Evolutionary conservation across 1,140 invertebrate species (phyloP).

Genomic region (Chlorops oryzae): DNA sequence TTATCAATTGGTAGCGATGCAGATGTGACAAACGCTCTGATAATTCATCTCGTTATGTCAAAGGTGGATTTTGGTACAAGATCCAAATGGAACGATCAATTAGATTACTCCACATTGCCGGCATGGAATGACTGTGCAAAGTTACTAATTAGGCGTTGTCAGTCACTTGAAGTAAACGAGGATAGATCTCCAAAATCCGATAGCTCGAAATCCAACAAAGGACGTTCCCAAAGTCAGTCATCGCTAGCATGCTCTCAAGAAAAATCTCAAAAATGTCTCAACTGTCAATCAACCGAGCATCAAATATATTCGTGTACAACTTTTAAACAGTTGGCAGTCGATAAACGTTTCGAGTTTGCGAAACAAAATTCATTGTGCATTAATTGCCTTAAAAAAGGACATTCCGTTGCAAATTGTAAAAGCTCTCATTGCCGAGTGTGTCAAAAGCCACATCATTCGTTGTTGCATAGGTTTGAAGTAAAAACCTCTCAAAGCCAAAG

Average conservation of each 20-base stretch:
- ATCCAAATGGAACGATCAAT: slow-evolving; percentile 10
- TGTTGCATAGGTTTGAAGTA: slow-evolving; percentile 2
- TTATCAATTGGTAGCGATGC: slow-evolving; percentile 9
- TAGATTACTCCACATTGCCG: slow-evolving; percentile 8
- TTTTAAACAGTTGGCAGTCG: no score
- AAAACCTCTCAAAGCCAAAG: neutral
- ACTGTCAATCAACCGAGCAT: no score
- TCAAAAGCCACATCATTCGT: neutral
- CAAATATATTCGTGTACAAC: no score
- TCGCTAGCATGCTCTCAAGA: neutral
- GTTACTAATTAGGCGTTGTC: slow-evolving; percentile 5
- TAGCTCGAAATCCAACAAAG: no score
- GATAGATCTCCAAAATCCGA: neutral
- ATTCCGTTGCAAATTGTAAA: slow-evolving; percentile 5
- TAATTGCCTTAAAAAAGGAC: no score
- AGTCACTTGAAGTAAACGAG: slow-evolving; percentile 9
- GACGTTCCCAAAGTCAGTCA: no score
- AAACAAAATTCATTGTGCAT: no score
- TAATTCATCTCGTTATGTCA: slow-evolving; percentile 12
- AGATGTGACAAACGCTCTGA: neutral
- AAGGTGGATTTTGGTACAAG: slow-evolving; percentile 11
- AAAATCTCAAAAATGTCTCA: no score
- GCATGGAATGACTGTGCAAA: slow-evolving; percentile 10
- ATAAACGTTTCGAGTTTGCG: no score
- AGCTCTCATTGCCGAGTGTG: slow-evolving; percentile 3